Conservation (phyloP, 1,140 invertebrate species). For the Eulimnadia texana region DNA sequence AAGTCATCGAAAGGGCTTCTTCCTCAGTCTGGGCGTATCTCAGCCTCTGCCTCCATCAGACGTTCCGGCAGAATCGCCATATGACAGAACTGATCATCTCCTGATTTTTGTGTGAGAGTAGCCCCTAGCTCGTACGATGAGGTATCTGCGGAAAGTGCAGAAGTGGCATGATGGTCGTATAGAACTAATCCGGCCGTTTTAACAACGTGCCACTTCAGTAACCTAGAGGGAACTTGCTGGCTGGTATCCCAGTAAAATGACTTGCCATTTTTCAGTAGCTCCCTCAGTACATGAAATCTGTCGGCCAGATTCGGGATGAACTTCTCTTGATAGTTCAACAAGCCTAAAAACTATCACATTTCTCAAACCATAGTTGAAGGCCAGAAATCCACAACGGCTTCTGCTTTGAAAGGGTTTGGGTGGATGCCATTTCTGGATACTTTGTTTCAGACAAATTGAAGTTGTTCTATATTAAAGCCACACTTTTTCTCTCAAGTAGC, state of each 20-base stretch:
- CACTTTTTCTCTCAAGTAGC: constrained; percentile 24
- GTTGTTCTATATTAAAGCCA: constrained; percentile 21
- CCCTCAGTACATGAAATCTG: constrained; percentile 26
- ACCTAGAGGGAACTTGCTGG: constrained; percentile 22
- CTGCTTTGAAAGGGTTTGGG: constrained; percentile 29
- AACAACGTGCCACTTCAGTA: neutral
- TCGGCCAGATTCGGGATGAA: constrained; percentile 27
- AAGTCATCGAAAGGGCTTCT: constrained; percentile 23
- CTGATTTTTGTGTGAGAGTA: neutral
- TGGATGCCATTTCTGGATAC: constrained; percentile 26
- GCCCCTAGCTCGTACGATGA: neutral
- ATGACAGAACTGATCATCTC: neutral
- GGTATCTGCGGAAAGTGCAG: neutral
- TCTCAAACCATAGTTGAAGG: constrained; percentile 26
- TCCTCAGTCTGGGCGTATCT: constrained; percentile 25
- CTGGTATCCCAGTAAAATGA: constrained; percentile 24
- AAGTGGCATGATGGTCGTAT: neutral
- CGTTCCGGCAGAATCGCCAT: constrained; percentile 22
- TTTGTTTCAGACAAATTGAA: constrained; percentile 29
- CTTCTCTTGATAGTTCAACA: constrained; percentile 16
- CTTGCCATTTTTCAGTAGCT: constrained; percentile 25
- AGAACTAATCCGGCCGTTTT: neutral
- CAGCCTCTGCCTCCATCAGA: constrained; percentile 20
- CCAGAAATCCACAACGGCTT: constrained; percentile 27
- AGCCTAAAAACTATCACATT: constrained; percentile 27